Base-by-base conservation (phyloP, 2,888 invertebrate species). In the Campoletis raptor region DNA sequence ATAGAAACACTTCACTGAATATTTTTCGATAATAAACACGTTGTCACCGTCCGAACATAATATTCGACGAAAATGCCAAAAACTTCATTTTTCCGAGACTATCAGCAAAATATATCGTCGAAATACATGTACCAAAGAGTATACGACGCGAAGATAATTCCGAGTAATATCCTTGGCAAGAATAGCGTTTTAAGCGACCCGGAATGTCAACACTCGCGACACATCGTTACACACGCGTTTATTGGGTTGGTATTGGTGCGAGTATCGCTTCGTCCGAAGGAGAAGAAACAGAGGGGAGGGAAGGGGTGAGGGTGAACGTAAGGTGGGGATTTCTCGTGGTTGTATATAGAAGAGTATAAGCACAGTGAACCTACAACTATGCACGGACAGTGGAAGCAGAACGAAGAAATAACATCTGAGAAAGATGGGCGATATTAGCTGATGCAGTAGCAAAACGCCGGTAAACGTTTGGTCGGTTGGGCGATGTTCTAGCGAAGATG, bases 381-480 rank as follows among this genome's bases (percentile, higher is more conserved):
- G 30, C 30, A 3, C 30, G 30, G 30, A 24, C 37, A n/a, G 73
- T 18, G 15, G 52, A 45, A 64, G 83, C 48, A 69, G 12, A 42
- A 52, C 2, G 48, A 52, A 24, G 21, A 24, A 79, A 21, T 0
- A 6, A 30, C 1, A 30, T 30, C 21, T 12, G 76, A 85, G n/a
- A 36, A 57, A 42, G 77, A 81, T 48, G 45, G 80, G 36, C 52
- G 77, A 85, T 85, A 81, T 81, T 74, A 66, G 70, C 54, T 40
- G 30, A 30, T 30, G 61, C 80, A 61, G 84, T 70, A 80, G 86
- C 77, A 77, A 83, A 80, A 54, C 81, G 73, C 81, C 83, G 77
- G 80, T 52, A 80, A 72, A 72, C 64, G 64, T 77, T 76, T 77
- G 10, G 67, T 80, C 83, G 66, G 81, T 81, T 81, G 83, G 78